These are phyloP conservation scores for Brachionus koreanus DNA, from an alignment of 1,140 invertebrate species.

Conservation along the genomic window DNA sequence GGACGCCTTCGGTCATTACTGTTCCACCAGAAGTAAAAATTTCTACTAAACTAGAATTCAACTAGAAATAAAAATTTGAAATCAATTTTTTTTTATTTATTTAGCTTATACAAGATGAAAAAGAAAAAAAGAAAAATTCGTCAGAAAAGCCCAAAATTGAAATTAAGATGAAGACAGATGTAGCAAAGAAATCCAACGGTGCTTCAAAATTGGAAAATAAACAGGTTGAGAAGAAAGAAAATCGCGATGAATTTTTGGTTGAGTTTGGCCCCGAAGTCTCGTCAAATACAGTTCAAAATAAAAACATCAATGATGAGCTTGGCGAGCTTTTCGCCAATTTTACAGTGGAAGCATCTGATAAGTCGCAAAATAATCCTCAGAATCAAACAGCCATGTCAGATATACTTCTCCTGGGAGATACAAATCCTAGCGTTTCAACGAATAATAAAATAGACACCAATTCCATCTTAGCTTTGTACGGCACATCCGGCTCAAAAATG, in stretches of 20 bases:
- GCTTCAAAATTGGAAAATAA: not conserved
- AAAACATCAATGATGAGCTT: not conserved
- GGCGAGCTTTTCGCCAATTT: not conserved
- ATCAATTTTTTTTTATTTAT: too few relatives aligned
- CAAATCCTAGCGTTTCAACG: not conserved
- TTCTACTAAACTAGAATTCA: too few relatives aligned
- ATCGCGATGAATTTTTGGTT: not conserved
- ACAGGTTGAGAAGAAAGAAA: not conserved
- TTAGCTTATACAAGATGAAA: slow-evolving; percentile 1
- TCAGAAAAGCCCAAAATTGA: slow-evolving; percentile 17
- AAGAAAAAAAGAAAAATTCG: not conserved
- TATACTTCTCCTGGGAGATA: not conserved
- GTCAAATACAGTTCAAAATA: not conserved
- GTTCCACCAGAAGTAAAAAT: slow-evolving; percentile 24
- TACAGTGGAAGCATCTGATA: not conserved
- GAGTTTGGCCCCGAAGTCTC: not conserved
- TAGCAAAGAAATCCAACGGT: not conserved
- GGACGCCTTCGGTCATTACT: not conserved
- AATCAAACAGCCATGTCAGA: not conserved
- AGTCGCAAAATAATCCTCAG: not conserved
- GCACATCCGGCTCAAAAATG: not conserved
- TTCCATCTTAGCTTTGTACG: slow-evolving; percentile 20
- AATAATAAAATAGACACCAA: not conserved
- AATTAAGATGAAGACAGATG: not conserved
- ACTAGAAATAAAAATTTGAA: too few relatives aligned